Percentiles rank a stretch among this genome's conserved stretches.
These are phyloP conservation scores for Chymomyza fuscimana DNA, from an alignment of 2,888 invertebrate genomes.

Conservation along the genomic window DNA sequence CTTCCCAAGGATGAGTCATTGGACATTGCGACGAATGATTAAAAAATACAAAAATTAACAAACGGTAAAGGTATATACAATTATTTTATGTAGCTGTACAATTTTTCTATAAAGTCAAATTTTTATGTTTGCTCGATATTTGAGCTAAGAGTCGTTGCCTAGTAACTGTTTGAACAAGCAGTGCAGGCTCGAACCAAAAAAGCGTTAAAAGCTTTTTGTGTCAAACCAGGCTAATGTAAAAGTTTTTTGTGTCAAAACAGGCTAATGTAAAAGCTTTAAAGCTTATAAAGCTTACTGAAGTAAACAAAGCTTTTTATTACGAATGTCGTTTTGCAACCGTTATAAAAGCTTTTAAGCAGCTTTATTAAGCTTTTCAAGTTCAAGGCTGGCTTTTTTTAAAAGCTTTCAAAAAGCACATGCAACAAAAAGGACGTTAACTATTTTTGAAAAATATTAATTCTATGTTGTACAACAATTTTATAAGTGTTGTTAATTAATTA, in stretches of 20 bases:
- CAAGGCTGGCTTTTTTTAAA: no score
- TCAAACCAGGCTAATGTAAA: no score
- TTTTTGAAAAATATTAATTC: no score
- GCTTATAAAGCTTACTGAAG: background rate
- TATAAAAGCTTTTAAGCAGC: no score
- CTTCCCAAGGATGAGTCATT: background rate
- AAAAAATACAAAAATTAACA: background rate
- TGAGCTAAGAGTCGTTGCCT: background rate
- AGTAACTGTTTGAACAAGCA: background rate
- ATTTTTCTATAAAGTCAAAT: background rate
- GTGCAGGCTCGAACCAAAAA: background rate
- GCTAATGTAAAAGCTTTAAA: background rate
- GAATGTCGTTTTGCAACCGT: no score
- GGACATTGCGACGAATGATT: background rate
- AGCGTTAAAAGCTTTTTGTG: background rate
- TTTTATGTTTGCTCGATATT: background rate
- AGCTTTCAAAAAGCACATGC: no score
- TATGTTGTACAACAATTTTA: no score
- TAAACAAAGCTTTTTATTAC: no score
- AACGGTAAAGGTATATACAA: background rate
- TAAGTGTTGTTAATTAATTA: no score
- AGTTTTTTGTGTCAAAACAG: no score
- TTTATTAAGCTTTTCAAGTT: no score
- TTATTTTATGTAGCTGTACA: background rate
- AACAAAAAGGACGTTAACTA: no score